These are phyloP conservation scores for Lithophane ornitopus DNA, from an alignment of 2,888 invertebrate species.

Conservation along the genomic window DNA sequence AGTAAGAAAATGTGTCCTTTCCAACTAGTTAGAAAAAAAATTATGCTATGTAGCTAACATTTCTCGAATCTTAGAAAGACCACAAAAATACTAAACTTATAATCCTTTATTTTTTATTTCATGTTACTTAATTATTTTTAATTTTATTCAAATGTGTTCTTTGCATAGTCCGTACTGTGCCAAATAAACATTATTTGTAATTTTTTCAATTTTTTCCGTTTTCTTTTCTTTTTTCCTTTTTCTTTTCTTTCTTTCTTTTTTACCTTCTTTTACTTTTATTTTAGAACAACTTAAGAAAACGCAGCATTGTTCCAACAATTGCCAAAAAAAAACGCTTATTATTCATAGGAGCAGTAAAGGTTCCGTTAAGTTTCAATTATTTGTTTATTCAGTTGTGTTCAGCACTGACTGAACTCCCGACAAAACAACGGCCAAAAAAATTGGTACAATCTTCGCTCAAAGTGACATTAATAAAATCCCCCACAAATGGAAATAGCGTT, in stretches of 20 bases:
- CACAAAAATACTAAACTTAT: neutral
- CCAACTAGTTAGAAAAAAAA: neutral
- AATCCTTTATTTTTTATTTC: neutral
- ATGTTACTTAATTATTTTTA: neutral
- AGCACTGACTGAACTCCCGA: neutral
- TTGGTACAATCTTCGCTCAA: neutral
- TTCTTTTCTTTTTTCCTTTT: too few relatives aligned
- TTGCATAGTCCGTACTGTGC: neutral
- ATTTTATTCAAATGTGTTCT: neutral
- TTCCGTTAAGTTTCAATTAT: neutral
- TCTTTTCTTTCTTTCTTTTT: too few relatives aligned
- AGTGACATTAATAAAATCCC: conserved; percentile 41
- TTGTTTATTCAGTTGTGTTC: neutral
- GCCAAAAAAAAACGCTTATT: neutral
- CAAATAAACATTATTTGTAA: neutral
- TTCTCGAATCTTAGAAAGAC: neutral
- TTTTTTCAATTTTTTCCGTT: too few relatives aligned
- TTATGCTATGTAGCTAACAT: too few relatives aligned
- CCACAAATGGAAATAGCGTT: conserved; percentile 49
- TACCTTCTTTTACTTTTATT: neutral
- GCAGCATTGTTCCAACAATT: neutral
- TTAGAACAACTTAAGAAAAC: neutral
- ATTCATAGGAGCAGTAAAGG: neutral
- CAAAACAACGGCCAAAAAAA: neutral
- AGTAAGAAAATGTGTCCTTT: neutral